Evolutionary conservation across 2,888 invertebrate genomes (phyloP), one percentile per base, ranked within the genome.

Genomic region (Malthinus flaveolus): DNA sequence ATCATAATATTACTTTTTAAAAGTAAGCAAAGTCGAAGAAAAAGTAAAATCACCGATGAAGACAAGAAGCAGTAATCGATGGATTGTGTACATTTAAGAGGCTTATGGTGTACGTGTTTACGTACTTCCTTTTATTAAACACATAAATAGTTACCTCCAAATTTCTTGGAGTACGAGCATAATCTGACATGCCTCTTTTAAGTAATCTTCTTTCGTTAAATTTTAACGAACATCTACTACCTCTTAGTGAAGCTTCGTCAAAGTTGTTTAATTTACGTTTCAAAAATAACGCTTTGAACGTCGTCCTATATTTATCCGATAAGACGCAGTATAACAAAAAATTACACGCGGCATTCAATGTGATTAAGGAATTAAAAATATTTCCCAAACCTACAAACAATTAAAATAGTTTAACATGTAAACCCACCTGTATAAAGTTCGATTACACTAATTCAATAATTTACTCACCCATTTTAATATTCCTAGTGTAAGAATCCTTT

Each of bases 261-360:
- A 73, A 71, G 31, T 72, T 66, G 31, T 62, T 64, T 35, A 71
- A 65, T 36, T 64, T 66, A 10, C 74, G 68, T 11, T 70, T 68
- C 66, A 74, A 75, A 61, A 78, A 77, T 13, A 78, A 63, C 50
- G 73, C 62, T 57, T 65, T 72, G 64, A 78, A 78, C 10, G 87
- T 88, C 66, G 82, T 82, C 42, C 90, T 81, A 77, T 90, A 91
- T 70, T 88, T 87, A 71, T 87, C 87, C 64, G 88, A 89, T 73
- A 92, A 84, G 44, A 87, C 86, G 67, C 90, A 90, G 75, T 91
- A 91, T 59, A 91, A 80, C 66, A 91, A 80, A 77, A 91, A 91
- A 79, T 91, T 91, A 47, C 85, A 85, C 0, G 90, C 86, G 6
- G 90, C 87, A 78, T 91, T 90, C 55, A 90, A 78, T 56, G 86